Base-by-base conservation (phyloP, 2,888 invertebrate species). In the Amphipyra berbera region DNA sequence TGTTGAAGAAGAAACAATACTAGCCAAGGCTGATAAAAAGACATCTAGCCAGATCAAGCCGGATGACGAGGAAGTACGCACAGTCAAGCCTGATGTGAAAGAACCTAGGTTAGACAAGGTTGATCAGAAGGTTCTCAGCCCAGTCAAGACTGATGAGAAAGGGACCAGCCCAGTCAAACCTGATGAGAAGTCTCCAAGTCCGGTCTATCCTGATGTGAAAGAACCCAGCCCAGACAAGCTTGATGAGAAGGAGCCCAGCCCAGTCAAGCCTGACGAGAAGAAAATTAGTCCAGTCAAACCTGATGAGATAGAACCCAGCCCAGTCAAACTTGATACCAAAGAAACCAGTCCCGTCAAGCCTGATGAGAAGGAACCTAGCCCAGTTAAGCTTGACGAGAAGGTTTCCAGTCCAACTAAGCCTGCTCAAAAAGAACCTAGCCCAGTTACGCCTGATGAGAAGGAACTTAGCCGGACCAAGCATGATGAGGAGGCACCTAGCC, bases 41-140 rank as follows among this genome's bases (percentile, higher is more conserved):
- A 27, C 21, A 7, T 46, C 58, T 1, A 74, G 65, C 33, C 62
- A 53, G 8, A 21, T 27, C 9, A 15, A 63, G 40, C 30, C 55
- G 9, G 40, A 57, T 33, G 30, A 13, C 1, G 33, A 21, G 6
- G 5, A 15, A 12, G 27, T 50, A 1, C 62, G 55, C 27, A 46
- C 67, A 10, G 35, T 41, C 3, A 56, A 61, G 21, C 13, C 13
- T 6, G 67, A 55, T 3, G 57, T 69, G 0, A 76, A 74, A 35
- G 60, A 21, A 7, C 52, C 58, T 0, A 74, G 68, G 42, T 61
- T 57, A 10, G 33, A 27, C 6, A 27, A 59, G 41, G 33, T 48
- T 12, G 40, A 57, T 33, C 35, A 49, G 21, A 21, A 21, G 6
- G 30, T 1, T 4, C 37, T 15, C 3, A 38, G 12, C 27, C 6